phyloP scores from a whole-genome alignment of 1,140 invertebrate species.

The Nixonia krombeini region DNA sequence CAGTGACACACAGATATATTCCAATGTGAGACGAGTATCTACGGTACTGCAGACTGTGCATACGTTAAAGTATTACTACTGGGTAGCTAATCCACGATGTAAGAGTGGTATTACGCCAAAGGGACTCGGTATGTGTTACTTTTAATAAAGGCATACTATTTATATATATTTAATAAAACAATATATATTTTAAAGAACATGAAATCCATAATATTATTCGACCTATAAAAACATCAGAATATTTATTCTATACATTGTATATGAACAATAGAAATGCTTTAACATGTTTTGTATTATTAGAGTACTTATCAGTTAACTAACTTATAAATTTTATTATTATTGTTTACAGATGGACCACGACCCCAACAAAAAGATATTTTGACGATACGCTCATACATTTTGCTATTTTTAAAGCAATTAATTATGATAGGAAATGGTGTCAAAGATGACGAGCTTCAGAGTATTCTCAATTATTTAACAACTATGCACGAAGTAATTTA shows the following conservation, averaged over 20 bases:
- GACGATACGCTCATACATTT: conserved; percentile 93
- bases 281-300: no score
- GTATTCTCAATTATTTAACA: conserved; percentile 97
- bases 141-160: no score
- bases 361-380: conserved; percentile 95
- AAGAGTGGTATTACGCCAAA: conserved; percentile 96
- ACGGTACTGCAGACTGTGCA: conserved; percentile 98
- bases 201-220: background rate
- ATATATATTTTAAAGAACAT: no score
- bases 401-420: conserved; percentile 95
- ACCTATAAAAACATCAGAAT: no score
- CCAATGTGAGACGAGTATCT: conserved; percentile 94
- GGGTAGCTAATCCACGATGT: conserved; percentile 95
- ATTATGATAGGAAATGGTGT: conserved; percentile 97
- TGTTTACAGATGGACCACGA: conserved; percentile 87
- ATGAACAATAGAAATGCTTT: no score
- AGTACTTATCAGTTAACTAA: no score
- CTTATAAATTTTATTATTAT: conserved; percentile 5
- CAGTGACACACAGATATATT: conserved; percentile 97
- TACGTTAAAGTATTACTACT: conserved; percentile 99
- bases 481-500: conserved; percentile 91
- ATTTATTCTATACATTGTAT: no score
- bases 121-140: conserved; percentile 83
- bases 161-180: no score
- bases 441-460: conserved; percentile 98